phyloP scores from a whole-genome alignment of 2,113 vertebrate species.

The Paramisgurnus dabryanus region DNA sequence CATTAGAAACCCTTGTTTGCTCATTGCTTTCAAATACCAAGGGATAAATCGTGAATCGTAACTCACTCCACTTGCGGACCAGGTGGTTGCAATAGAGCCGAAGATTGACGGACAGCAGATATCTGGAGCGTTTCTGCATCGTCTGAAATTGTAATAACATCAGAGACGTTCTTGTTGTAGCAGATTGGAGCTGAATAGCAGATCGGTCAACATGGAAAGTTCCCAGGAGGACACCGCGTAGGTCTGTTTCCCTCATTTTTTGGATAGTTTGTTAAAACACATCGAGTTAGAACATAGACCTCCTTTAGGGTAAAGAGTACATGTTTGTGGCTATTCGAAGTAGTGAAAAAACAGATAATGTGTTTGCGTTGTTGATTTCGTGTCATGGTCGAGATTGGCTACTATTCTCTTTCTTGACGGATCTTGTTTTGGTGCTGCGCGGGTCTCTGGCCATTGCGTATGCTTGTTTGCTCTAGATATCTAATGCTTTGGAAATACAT shows the following conservation, averaged over 20 bases:
- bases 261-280: slow-evolving; percentile 7
- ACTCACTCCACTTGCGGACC: slow-evolving; percentile 14
- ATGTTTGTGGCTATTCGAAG: slow-evolving; percentile 24
- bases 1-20: slow-evolving; percentile 24
- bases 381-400: background rate
- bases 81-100: slow-evolving; percentile 18
- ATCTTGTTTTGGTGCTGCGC: background rate
- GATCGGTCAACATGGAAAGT: slow-evolving; percentile 24
- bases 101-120: background rate
- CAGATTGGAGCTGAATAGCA: background rate
- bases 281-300: background rate
- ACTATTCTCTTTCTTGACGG: background rate
- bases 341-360: slow-evolving; percentile 10
- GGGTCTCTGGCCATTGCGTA: slow-evolving; percentile 16
- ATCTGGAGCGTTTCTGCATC: background rate
- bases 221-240: slow-evolving; percentile 12
- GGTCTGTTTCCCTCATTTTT: slow-evolving; percentile 35
- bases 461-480: slow-evolving; percentile 27
- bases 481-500: slow-evolving; percentile 33
- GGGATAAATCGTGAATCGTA: slow-evolving; percentile 16
- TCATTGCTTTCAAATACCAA: slow-evolving; percentile 28
- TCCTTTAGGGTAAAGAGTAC: slow-evolving; percentile 1
- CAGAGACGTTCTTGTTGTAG: slow-evolving; percentile 9
- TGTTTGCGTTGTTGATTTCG: background rate
- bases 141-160: slow-evolving; percentile 30